Evolutionary conservation across 2,113 vertebrate species (phyloP).

Genomic region (Halichoerus grypus): DNA sequence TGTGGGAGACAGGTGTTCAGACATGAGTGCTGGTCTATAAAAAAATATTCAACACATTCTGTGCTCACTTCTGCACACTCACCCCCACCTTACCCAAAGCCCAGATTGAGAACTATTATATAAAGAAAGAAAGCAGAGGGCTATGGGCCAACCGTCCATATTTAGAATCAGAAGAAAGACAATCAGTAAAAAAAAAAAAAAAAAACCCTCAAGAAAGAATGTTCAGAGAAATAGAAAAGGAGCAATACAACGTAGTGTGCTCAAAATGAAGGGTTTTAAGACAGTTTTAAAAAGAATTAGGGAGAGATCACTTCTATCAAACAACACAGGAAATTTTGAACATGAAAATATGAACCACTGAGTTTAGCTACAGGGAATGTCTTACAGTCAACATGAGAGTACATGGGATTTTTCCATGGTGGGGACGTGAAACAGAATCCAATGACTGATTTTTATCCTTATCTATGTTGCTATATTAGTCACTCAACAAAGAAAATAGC

Average conservation of each 20-base stretch:
- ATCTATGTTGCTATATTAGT: background rate
- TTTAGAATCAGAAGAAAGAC: background rate
- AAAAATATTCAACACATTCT: background rate
- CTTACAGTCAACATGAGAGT: background rate
- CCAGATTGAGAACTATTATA: background rate
- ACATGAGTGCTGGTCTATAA: background rate
- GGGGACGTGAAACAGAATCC: background rate
- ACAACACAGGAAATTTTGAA: background rate
- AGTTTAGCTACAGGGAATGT: background rate
- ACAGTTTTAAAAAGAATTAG: background rate
- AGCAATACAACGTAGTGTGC: background rate
- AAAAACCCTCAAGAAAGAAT: background rate
- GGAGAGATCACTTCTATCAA: background rate
- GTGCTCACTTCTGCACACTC: background rate
- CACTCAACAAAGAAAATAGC: background rate
- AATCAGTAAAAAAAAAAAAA: background rate
- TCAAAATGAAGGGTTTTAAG: background rate
- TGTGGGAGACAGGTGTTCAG: background rate
- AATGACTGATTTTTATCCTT: background rate
- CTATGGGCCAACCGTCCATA: background rate
- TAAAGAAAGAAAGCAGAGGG: background rate
- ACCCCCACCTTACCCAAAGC: background rate
- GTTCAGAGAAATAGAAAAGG: constrained; percentile 21
- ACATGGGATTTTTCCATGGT: background rate
- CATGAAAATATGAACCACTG: background rate